These are phyloP conservation scores for Babylonia areolata DNA, from an alignment of 1,140 invertebrate genomes.

Conservation along the genomic window DNA sequence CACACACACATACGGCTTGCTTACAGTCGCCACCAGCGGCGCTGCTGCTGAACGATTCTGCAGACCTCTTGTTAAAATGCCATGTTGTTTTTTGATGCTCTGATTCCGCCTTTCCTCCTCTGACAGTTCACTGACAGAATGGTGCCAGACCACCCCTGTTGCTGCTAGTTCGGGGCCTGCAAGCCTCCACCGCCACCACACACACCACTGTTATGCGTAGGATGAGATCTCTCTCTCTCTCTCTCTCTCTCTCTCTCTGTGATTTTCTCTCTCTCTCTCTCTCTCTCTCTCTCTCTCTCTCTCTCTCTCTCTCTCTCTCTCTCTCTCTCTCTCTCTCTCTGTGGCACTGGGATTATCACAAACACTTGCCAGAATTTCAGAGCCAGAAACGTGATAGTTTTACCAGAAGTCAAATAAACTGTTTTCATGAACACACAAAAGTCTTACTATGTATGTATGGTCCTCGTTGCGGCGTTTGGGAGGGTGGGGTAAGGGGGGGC, in stretches of 20 bases:
- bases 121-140: not conserved
- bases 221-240: no score
- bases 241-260: no score
- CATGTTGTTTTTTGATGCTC: slow-evolving; percentile 28
- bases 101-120: not conserved
- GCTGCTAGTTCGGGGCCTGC: no score
- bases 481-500: no score
- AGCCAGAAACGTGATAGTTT: no score
- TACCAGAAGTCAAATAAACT: no score
- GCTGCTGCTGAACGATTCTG: not conserved
- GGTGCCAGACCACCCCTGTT: slow-evolving; percentile 8
- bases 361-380: not conserved
- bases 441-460: no score
- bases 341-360: not conserved
- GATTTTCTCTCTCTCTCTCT: not conserved
- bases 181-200: no score
- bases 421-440: no score
- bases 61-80: slow-evolving; percentile 33
- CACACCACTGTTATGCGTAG: no score
- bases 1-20: not conserved
- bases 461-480: no score
- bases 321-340: not conserved
- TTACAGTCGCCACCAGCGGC: no score
- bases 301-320: not conserved
- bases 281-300: not conserved